Evolutionary conservation across 1,140 invertebrate species (phyloP), one percentile per base, ranked within the genome.

Genomic region (Octopus sinensis): DNA sequence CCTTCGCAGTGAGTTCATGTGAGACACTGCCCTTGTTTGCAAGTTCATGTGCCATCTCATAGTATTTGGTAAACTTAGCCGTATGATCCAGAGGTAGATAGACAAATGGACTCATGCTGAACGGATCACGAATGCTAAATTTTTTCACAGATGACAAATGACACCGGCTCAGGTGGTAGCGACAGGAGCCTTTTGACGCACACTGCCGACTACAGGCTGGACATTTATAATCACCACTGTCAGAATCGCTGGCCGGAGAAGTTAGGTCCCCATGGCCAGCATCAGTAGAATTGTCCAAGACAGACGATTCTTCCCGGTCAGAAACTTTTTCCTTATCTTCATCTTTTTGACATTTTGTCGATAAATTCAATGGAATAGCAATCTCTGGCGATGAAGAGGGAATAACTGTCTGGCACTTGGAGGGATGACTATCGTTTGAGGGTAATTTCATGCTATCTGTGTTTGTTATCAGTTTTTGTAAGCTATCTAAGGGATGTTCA

Each of bases 161-260:
- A 94, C 97, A 97, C 89, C 98, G 97, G 79, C 96, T 97, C 81
- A 98, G 91, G 88, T 99, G 97, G 91, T 98, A 97, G 85, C 97
- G 93, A 91, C 98, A 99, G 3, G 97, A 96, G 54, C 97, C 97
- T 91, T 98, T 98, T 4, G 97, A 98, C 80, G 97, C 96, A 89
- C 98, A 98, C 10, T 96, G 96, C 23, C 96, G 97, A 91, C 98
- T 97, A 92, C 97, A 99, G 86, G 97, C 96, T 30, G 96, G 96
- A 91, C 97, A 98, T 90, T 98, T 97, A 80, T 88, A 88, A 53
- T 88, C 88, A 7, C 82, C 76, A 73, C 71, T 80, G 23, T 89
- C 87, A 43, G 86, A 85, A 54, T 86, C 87, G 78, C 86, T 86
- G 77, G 81, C 82, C 17, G 56, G 23, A 6, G 82, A 80, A 23